Base-by-base conservation (phyloP, 2,113 vertebrate genomes). In the Rana temporaria region DNA sequence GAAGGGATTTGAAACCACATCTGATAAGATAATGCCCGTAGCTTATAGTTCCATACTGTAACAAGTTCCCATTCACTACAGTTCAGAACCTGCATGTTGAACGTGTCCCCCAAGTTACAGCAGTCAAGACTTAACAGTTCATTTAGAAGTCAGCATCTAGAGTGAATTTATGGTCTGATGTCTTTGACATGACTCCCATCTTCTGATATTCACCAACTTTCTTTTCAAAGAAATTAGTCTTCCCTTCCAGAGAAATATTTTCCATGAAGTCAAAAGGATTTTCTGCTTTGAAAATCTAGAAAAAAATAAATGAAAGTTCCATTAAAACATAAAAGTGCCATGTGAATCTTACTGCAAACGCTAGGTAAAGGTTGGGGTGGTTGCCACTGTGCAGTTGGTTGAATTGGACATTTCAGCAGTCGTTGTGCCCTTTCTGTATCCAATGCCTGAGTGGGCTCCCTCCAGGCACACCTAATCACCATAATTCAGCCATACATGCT, bases 221-320 rank as follows among this genome's bases (percentile, higher is more conserved):
- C 92, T 99, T 99, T 93, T 99, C 98, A 87, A 99, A 99, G 92
- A 99, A 99, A 89, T 99, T 99, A n/a, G 97, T 99, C 88, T 99
- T 99, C 63, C 98, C 97, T 91, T 98, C 97, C 91, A 99, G 90
- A 17, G 98, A 99, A 81, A 99, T 99, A 89, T 99, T 99, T 88
- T 99, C 98, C 97, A 99, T 99, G 90, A 99, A 99, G 92, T 99
- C 97, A 87, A 98, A 99, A 11, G 97, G 97, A 86, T 99, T 99
- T 89, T 98, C 96, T 8, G 83, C 95, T 84, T 59, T 91, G 90
- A 95, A 98, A 79, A 97, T 89, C 96, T 98, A 74, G 2, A 79
- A 19, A 91, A 89, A 5, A 52, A 87, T 53, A 84, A 14, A 32
- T 0, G 75, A 3, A 62, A 79, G 19, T 67, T n/a, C n/a, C n/a